phyloP scores from a whole-genome alignment of 2,113 vertebrate species.

The Canis aureus region DNA sequence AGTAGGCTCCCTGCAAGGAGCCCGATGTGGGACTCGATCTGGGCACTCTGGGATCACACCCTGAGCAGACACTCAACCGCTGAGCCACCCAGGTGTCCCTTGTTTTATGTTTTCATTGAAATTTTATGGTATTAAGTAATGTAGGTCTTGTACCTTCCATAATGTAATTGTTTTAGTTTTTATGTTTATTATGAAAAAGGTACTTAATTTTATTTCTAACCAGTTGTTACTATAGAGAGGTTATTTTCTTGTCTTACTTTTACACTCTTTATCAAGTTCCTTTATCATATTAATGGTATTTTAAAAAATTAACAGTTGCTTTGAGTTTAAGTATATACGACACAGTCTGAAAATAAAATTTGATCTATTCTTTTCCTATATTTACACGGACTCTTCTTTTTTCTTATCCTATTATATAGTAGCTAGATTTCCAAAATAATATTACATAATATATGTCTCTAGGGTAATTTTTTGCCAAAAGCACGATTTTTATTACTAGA shows the following conservation, averaged over 20 bases:
- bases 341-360: not conserved
- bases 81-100: not conserved
- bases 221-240: not conserved
- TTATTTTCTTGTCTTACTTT: conserved; percentile 42
- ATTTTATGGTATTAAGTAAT: conserved; percentile 31
- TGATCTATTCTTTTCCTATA: not conserved
- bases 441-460: not conserved
- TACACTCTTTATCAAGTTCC: not conserved
- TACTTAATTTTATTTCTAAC: conserved; percentile 27
- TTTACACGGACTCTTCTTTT: not conserved
- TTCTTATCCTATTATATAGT: not conserved
- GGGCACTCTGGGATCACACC: too few species aligned
- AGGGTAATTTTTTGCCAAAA: conserved; percentile 1
- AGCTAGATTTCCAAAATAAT: conserved; percentile 20
- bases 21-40: too few species aligned
- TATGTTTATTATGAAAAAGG: conserved; percentile 46
- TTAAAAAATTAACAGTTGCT: conserved; percentile 40
- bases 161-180: conserved; percentile 34
- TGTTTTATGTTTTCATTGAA: conserved; percentile 29
- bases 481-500: not conserved
- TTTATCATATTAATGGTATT: not conserved
- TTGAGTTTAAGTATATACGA: not conserved
- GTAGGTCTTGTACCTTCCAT: not conserved
- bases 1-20: too few species aligned
- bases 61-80: too few species aligned